Evolutionary conservation across 2,888 invertebrate species (phyloP).

Genomic region (Callyntrura guangdongensis): DNA sequence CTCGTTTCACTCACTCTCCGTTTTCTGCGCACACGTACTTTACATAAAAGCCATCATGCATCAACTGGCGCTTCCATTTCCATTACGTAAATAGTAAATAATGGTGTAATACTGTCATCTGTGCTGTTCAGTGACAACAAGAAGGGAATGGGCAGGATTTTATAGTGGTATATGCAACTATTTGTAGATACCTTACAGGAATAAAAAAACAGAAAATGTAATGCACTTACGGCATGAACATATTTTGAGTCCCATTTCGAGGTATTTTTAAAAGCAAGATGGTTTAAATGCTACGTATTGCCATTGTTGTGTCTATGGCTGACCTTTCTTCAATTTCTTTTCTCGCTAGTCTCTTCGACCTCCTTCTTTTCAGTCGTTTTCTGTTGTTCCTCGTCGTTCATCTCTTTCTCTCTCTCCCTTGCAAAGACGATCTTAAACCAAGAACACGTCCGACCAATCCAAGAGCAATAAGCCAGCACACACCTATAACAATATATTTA

Average conservation of each 20-base stretch:
- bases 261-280: slow-evolving; percentile 45
- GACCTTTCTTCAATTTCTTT: slow-evolving; percentile 60
- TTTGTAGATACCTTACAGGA: no score
- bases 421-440: neutral
- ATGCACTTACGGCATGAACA: slow-evolving; percentile 25
- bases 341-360: neutral
- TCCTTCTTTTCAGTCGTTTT: no score
- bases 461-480: no score
- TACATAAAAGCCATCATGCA: slow-evolving; percentile 46
- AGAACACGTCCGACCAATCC: slow-evolving; percentile 10
- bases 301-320: slow-evolving; percentile 29
- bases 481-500: no score
- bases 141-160: slow-evolving; percentile 2
- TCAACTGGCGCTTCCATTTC: slow-evolving; percentile 71
- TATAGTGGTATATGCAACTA: slow-evolving; percentile 25
- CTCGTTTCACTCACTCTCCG: neutral
- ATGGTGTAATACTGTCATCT: slow-evolving; percentile 67
- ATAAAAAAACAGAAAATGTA: no score
- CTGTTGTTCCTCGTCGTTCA: no score
- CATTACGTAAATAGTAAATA: slow-evolving; percentile 71
- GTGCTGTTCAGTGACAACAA: slow-evolving; percentile 44
- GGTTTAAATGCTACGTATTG: no score
- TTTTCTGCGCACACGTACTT: slow-evolving; percentile 1
- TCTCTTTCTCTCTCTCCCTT: neutral
- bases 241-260: neutral